Percentiles rank a stretch among this genome's conserved stretches.
Evolutionary conservation across 2,113 vertebrate genomes (phyloP).

Genomic region (Crypturellus undulatus): DNA sequence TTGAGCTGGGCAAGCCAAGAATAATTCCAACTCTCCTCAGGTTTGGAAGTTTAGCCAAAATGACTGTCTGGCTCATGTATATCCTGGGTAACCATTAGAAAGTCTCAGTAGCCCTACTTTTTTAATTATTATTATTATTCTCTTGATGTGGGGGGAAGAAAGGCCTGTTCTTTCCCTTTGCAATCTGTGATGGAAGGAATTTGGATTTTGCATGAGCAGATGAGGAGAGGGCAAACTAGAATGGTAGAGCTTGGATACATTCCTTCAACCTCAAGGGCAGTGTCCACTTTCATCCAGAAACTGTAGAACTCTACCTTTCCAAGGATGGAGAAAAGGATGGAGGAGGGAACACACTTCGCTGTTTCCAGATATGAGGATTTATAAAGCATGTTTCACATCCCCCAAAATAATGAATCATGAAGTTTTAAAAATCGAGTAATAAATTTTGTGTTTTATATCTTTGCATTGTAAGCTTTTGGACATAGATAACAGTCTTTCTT

Average conservation of each 20-base stretch:
- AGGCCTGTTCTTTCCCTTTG: neutral
- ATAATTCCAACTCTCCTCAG: constrained; percentile 9
- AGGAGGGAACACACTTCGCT: neutral
- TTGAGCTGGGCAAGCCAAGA: constrained; percentile 48
- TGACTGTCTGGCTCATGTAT: neutral
- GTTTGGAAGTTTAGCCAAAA: neutral
- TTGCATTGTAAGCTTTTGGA: neutral
- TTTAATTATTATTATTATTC: too few species aligned
- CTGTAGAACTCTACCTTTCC: neutral
- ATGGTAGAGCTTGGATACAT: neutral
- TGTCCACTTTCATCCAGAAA: rapidly evolving
- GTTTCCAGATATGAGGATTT: neutral
- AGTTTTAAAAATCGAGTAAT: neutral
- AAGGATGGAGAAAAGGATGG: neutral
- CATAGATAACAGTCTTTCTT: neutral
- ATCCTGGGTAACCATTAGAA: neutral
- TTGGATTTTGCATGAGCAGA: neutral
- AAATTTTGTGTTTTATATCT: neutral
- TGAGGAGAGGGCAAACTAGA: neutral
- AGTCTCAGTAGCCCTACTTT: neutral
- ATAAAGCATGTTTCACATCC: neutral
- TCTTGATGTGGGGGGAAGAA: neutral
- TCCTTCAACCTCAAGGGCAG: neutral
- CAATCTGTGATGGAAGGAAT: neutral
- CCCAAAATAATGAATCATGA: neutral